Evolutionary conservation across 35 echinoderm and acorn worm species (phyloP).

Genomic region (Eucidaris tribuloides): DNA sequence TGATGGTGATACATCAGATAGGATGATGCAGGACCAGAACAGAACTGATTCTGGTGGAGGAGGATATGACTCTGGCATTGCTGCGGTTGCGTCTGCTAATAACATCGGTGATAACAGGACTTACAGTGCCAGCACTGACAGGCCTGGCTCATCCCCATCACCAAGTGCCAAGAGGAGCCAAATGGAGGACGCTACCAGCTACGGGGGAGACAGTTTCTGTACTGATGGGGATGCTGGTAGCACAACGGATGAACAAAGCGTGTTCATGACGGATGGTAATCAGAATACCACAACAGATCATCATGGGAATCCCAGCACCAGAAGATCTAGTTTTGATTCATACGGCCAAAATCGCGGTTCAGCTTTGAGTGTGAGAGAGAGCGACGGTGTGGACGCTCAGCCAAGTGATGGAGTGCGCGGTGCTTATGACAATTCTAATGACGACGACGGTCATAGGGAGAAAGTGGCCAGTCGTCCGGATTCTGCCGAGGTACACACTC

Average conservation of each 20-base stretch:
- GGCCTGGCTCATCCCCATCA: background rate
- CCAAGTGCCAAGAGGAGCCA: background rate
- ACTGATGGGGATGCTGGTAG: background rate
- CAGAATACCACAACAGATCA: background rate
- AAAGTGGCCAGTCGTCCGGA: background rate
- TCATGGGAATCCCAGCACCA: background rate
- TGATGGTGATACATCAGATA: background rate
- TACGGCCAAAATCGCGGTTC: background rate
- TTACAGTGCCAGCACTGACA: background rate
- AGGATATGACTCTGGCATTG: background rate
- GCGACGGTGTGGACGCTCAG: too few relatives aligned
- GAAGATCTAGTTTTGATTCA: background rate
- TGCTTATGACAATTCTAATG: background rate
- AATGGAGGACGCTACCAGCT: background rate
- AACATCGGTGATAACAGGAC: background rate
- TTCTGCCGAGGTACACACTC: background rate
- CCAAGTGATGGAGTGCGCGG: background rate
- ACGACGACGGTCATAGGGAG: background rate
- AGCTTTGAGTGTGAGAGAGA: background rate
- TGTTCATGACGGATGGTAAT: background rate
- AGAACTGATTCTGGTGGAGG: too few relatives aligned
- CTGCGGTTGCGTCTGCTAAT: background rate
- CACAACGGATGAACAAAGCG: background rate
- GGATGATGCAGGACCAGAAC: background rate
- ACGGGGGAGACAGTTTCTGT: slow-evolving; percentile 9